A percentile compares a stretch with the other conserved stretches of the same genome.
Conservation (phyloP, 53 echinoderm and acorn worm genomes). For the Temnopleurus reevesii region DNA sequence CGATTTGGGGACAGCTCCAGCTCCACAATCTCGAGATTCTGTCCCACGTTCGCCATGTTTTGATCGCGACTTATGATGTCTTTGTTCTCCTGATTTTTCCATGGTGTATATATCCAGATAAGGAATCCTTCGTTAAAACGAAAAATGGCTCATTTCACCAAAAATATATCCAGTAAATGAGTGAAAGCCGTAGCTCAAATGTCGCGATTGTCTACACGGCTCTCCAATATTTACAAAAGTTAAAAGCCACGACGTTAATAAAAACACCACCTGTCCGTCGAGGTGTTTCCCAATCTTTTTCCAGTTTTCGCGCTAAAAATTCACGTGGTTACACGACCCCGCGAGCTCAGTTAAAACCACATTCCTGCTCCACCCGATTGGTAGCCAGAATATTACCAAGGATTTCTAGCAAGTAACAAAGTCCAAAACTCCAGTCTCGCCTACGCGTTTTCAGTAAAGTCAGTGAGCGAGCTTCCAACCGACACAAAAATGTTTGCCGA, state of each 20-base stretch:
- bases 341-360: slow-evolving; percentile 18
- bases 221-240: not conserved
- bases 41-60: slow-evolving; percentile 19
- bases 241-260: not conserved
- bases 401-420: slow-evolving; percentile 26
- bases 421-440: slow-evolving; percentile 39
- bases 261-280: slow-evolving; percentile 11
- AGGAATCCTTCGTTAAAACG: not conserved
- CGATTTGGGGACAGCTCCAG: slow-evolving; percentile 23
- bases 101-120: slow-evolving; percentile 3
- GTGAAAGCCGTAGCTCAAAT: no score
- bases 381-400: slow-evolving; percentile 17
- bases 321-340: slow-evolving; percentile 47
- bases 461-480: not conserved
- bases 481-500: slow-evolving; percentile 12
- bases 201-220: no score
- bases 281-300: slow-evolving; percentile 1
- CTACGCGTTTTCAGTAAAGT: slow-evolving; percentile 1
- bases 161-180: no score
- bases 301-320: slow-evolving; percentile 56
- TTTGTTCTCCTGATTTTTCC: slow-evolving; percentile 38
- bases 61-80: slow-evolving; percentile 33
- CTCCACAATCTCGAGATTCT: not conserved
- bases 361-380: slow-evolving; percentile 1
- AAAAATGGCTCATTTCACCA: not conserved